Evolutionary conservation across 92 coral and sea anemone species (phyloP).

Genomic region (Plumapathes pennacea): DNA sequence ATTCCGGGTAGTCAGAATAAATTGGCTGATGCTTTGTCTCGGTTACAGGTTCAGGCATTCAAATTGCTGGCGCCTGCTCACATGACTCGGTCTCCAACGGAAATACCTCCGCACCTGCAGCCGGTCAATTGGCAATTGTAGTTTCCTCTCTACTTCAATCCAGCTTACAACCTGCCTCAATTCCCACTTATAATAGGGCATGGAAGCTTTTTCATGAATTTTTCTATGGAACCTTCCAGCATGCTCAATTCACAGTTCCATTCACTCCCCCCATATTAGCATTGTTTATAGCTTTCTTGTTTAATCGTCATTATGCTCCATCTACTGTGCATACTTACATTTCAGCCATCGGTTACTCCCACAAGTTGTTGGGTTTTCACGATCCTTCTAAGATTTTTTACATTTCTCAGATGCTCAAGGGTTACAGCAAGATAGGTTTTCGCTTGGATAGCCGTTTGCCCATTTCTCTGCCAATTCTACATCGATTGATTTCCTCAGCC

Average conservation of each 20-base stretch:
- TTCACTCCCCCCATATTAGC: constrained; percentile 46
- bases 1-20: constrained; percentile 15
- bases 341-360: constrained; percentile 14
- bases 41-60: constrained; percentile 49
- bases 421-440: constrained; percentile 5
- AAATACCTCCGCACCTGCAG: constrained; percentile 35
- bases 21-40: constrained; percentile 36
- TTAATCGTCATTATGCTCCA: constrained; percentile 33
- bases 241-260: constrained; percentile 13
- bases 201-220: constrained; percentile 44
- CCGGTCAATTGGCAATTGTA: constrained; percentile 50
- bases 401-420: constrained; percentile 32
- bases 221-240: not conserved
- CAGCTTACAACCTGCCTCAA: constrained; percentile 55
- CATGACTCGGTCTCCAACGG: constrained; percentile 40
- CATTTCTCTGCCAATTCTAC: constrained; percentile 26
- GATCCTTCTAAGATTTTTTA: constrained; percentile 12
- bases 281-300: constrained; percentile 53
- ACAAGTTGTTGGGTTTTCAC: constrained; percentile 2
- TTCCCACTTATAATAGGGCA: constrained; percentile 61
- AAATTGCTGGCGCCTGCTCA: constrained; percentile 49
- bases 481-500: constrained; percentile 1
- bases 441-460: constrained; percentile 39
- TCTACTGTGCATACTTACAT: constrained; percentile 43
- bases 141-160: constrained; percentile 28